Conservation (phyloP, 2,797 vertebrate genomes). For the Ataeniobius toweri region DNA sequence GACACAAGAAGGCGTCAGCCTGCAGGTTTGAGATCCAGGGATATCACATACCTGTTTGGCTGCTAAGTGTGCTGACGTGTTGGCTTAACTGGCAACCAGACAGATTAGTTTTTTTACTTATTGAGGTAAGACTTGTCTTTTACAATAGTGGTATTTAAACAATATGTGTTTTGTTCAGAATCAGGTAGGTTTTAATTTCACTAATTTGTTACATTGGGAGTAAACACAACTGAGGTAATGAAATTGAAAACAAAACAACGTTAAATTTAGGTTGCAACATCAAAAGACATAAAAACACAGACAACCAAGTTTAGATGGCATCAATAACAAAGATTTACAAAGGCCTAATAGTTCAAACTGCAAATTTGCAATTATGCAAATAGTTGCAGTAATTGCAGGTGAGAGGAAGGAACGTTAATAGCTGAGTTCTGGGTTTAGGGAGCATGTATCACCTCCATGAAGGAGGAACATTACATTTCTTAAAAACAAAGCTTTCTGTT, state of each 20-base stretch:
- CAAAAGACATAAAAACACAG: not conserved
- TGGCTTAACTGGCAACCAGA: no score
- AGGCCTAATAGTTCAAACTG: not conserved
- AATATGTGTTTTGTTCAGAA: not conserved
- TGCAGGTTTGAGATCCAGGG: not conserved
- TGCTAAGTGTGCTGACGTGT: not conserved
- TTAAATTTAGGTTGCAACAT: not conserved
- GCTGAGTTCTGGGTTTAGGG: not conserved
- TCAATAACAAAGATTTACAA: not conserved
- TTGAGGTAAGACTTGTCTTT: not conserved
- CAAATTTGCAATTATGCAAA: not conserved
- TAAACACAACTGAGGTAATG: not conserved
- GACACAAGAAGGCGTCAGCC: not conserved
- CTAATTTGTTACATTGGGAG: not conserved
- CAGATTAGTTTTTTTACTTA: not conserved
- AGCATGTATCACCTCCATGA: not conserved
- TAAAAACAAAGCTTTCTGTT: not conserved
- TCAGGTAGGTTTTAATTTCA: not conserved
- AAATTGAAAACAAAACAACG: not conserved
- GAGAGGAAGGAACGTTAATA: not conserved
- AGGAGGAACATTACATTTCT: not conserved
- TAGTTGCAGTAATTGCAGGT: not conserved
- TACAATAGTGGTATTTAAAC: not conserved
- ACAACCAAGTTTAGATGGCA: not conserved
- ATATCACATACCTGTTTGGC: conserved; percentile 1